Evolutionary conservation across 2,797 vertebrate species (phyloP).

Genomic region (Telmatherina bonti): DNA sequence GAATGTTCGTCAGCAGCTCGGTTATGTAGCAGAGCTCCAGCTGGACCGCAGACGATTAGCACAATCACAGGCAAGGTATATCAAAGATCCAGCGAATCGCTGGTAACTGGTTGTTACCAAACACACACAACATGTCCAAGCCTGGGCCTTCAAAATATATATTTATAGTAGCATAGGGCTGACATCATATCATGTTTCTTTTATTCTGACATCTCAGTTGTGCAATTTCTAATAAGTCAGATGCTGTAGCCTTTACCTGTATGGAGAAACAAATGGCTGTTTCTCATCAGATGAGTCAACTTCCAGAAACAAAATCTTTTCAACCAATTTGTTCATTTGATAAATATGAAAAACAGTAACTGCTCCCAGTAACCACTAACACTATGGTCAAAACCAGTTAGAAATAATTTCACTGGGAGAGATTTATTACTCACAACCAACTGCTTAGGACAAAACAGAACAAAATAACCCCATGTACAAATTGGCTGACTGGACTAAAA

Average conservation of each 20-base stretch:
- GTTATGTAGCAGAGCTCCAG: too few species aligned
- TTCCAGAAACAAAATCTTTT: background rate
- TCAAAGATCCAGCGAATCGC: too few species aligned
- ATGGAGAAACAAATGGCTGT: too few species aligned
- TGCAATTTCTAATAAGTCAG: background rate
- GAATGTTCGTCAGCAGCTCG: too few species aligned
- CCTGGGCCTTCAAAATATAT: too few species aligned
- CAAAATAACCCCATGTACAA: background rate
- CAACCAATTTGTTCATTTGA: background rate
- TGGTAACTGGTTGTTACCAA: too few species aligned
- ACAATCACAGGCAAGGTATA: too few species aligned
- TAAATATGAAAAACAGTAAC: background rate
- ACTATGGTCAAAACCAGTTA: slow-evolving; percentile 1
- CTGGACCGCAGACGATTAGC: too few species aligned
- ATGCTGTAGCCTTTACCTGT: background rate
- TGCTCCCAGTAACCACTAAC: background rate
- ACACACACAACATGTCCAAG: too few species aligned
- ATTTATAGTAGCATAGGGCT: too few species aligned
- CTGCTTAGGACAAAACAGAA: background rate
- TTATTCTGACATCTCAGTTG: background rate
- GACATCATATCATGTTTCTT: background rate
- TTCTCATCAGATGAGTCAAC: too few species aligned
- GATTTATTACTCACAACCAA: slow-evolving; percentile 3
- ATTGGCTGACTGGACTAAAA: background rate
- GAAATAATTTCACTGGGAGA: background rate